These are phyloP conservation scores for Coboldia fuscipes DNA, from an alignment of 1,140 invertebrate genomes.

Conservation along the genomic window DNA sequence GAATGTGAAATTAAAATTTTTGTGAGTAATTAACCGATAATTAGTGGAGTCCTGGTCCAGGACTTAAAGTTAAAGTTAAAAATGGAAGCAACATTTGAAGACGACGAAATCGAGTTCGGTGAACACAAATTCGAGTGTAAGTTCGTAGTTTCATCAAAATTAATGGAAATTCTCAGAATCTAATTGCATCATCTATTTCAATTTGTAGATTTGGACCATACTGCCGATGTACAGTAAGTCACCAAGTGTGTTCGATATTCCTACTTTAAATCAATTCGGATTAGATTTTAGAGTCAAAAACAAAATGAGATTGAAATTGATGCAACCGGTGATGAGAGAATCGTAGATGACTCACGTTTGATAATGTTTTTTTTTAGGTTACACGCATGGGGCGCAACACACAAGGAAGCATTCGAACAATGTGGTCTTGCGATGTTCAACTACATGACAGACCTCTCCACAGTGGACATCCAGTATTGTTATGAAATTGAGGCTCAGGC, in stretches of 20 bases:
- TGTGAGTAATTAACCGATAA: no score
- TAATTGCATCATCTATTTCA: slow-evolving; percentile 8
- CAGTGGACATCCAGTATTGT: slow-evolving; percentile 58
- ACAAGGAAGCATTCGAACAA: slow-evolving; percentile 89
- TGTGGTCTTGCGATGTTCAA: slow-evolving; percentile 88
- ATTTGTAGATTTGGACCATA: slow-evolving; percentile 83
- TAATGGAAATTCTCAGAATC: not conserved
- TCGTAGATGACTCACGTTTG: slow-evolving; percentile 1
- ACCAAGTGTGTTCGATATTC: not conserved
- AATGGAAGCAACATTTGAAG: slow-evolving; percentile 19
- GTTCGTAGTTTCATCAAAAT: slow-evolving; percentile 1
- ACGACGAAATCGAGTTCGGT: slow-evolving; percentile 11
- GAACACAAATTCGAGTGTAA: slow-evolving; percentile 21
- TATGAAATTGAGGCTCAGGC: slow-evolving; percentile 66
- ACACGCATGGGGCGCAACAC: slow-evolving; percentile 74
- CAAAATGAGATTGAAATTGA: no score
- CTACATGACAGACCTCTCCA: slow-evolving; percentile 87
- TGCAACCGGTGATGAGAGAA: no score
- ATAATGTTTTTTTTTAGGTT: slow-evolving; percentile 28
- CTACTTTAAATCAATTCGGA: no score
- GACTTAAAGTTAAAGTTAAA: no score
- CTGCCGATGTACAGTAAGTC: slow-evolving; percentile 92
- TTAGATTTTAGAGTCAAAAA: no score
- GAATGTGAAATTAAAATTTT: no score
- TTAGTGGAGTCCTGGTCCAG: no score